These are phyloP conservation scores for Bombus fervidus DNA, from an alignment of 1,140 invertebrate genomes.

Conservation along the genomic window DNA sequence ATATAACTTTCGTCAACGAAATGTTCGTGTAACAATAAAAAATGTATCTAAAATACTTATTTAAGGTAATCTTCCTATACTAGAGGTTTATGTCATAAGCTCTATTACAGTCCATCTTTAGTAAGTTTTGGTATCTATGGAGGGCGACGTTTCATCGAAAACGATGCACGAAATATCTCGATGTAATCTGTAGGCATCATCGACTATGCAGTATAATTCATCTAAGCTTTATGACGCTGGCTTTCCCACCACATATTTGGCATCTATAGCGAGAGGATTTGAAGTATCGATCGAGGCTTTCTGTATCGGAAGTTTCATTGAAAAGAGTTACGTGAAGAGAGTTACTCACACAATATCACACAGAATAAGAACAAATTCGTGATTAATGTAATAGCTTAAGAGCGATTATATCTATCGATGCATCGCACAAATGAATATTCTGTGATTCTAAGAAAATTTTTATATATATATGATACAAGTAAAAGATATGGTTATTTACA, in stretches of 20 bases:
- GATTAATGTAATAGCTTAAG: too few species aligned
- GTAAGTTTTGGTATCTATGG: neutral
- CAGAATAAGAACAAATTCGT: too few species aligned
- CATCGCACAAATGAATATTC: too few species aligned
- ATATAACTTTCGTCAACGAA: too few species aligned
- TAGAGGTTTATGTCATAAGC: neutral
- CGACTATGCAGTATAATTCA: neutral
- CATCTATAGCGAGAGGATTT: neutral
- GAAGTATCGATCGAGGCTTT: neutral
- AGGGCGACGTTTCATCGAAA: neutral
- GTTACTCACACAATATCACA: too few species aligned
- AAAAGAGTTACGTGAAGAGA: neutral
- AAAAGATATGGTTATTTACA: too few species aligned
- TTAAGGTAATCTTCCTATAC: too few species aligned
- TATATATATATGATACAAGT: too few species aligned
- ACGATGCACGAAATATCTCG: too few species aligned
- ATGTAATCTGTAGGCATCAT: neutral
- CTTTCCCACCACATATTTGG: neutral
- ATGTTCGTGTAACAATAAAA: neutral
- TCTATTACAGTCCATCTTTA: neutral
- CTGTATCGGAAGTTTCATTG: neutral
- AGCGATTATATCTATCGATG: too few species aligned
- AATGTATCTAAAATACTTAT: neutral
- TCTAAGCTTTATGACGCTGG: neutral
- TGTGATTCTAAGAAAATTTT: too few species aligned